Evolutionary conservation across 2,888 invertebrate genomes (phyloP), one percentile per base, ranked within the genome.

Genomic region (Macropis europaea): DNA sequence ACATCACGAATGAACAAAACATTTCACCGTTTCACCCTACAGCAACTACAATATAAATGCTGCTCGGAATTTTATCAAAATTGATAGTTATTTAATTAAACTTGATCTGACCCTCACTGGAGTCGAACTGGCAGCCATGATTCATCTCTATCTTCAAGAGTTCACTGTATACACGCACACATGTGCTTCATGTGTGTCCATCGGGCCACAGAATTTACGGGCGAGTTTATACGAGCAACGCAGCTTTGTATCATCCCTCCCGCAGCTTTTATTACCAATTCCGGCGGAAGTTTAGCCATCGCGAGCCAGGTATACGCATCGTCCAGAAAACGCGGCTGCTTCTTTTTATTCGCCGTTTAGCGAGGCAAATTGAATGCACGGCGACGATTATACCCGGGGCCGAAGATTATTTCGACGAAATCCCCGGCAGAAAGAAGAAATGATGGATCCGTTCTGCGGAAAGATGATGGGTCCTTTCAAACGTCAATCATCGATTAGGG

Each of bases 401-500:
- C 5, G 17, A n/a, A n/a, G 19, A 50, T 59, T 19, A 50, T 52
- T 66, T 59, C 13, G 13, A 11, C 13, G 19, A 42, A 38, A 36
- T 36, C 34, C 13, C 4, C 11, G 30, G 17, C n/a, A 26, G 9
- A 17, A 13, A 3, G 32, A 26, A 28, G 42, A 54, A 56, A 70
- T 28, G 52, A 61, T 34, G 60, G 54, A 60, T 56, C 34, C 28
- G n/a, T n/a, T 19, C 36, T 19, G 13, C 7, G 24, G 22, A 34
- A 62, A 45, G 48, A 69, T 63, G 79, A 76, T 61, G 62, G 56
- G 28, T 77, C 60, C 32, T 68, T 81, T 81, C 34, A 52, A n/a
- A 76, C 69, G 78, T 78, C 80, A 62, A 83, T 85, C 85, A 85
- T 82, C 76, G 54, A 79, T 74, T 38, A 50, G 64, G 59, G 62